Evolutionary conservation across 2,797 vertebrate species (phyloP).

Genomic region (Rhyacichthys aspro): DNA sequence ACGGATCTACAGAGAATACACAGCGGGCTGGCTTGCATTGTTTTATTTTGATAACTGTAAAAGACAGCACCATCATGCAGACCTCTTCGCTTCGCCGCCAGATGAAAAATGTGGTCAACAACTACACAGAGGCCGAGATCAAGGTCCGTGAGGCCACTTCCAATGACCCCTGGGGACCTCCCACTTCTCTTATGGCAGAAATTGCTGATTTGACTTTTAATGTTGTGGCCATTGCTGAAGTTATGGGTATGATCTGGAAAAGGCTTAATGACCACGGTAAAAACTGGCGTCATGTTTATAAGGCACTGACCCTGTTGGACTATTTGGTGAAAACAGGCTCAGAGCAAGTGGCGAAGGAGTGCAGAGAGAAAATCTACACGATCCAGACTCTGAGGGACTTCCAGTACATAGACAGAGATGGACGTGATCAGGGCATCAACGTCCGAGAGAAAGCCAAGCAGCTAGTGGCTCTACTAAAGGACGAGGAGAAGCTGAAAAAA

Average conservation of each 20-base stretch:
- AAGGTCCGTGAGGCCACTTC: constrained; percentile 97
- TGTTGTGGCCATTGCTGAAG: constrained; percentile 89
- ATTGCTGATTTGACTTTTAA: constrained; percentile 94
- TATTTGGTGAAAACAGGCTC: constrained; percentile 95
- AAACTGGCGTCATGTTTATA: constrained; percentile 98
- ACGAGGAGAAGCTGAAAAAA: constrained; percentile 89
- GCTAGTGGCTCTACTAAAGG: constrained; percentile 89
- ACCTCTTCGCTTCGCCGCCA: constrained; percentile 94
- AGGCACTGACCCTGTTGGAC: constrained; percentile 93
- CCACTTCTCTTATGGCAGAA: constrained; percentile 92
- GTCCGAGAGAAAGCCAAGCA: constrained; percentile 96
- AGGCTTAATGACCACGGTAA: constrained; percentile 95
- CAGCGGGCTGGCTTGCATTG: constrained; percentile 41
- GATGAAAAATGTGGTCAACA: constrained; percentile 97
- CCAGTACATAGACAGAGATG: constrained; percentile 92
- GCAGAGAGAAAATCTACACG: constrained; percentile 91
- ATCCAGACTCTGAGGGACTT: constrained; percentile 96
- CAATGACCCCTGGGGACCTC: constrained; percentile 96
- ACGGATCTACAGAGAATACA: constrained; percentile 21
- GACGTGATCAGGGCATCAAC: constrained; percentile 92
- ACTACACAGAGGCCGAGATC: constrained; percentile 95
- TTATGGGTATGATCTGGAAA: constrained; percentile 98
- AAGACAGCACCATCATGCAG: constrained; percentile 82
- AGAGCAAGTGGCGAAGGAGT: constrained; percentile 90
- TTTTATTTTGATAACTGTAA: constrained; percentile 29